phyloP scores from a whole-genome alignment of 2,888 invertebrate species.

The Nomada fabriciana region DNA sequence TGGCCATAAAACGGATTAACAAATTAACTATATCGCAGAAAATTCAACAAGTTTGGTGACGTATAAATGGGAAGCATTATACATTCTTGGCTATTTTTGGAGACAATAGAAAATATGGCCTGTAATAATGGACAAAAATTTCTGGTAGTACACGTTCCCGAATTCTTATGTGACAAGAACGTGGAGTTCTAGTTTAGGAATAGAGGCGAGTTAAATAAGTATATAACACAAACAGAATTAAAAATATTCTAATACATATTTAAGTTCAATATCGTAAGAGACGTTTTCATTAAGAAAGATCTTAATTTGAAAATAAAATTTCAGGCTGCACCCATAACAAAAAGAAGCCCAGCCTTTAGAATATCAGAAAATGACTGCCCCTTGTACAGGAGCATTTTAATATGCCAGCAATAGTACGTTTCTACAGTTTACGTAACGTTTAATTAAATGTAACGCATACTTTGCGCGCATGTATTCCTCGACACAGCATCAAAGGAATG shows the following conservation, averaged over 20 bases:
- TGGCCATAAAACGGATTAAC: too few species aligned
- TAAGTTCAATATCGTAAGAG: too few species aligned
- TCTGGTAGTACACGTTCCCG: neutral
- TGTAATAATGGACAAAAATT: neutral
- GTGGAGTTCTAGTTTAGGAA: conserved; percentile 28
- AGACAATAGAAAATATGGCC: conserved; percentile 64
- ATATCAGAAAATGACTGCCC: neutral
- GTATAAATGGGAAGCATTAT: too few species aligned
- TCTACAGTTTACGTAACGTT: neutral
- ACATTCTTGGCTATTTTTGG: conserved; percentile 31
- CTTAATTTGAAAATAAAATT: too few species aligned
- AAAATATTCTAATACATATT: too few species aligned
- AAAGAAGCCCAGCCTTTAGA: neutral
- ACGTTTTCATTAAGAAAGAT: too few species aligned
- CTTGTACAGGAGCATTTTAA: neutral
- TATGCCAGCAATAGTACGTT: neutral
- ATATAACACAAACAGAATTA: conserved; percentile 51
- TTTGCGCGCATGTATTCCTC: conserved; percentile 12
- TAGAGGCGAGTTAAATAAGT: too few species aligned
- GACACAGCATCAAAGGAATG: neutral
- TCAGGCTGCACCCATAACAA: neutral
- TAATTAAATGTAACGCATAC: conserved; percentile 17
- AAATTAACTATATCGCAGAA: too few species aligned
- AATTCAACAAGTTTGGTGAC: too few species aligned
- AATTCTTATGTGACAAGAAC: conserved; percentile 40